Evolutionary conservation across 2,113 vertebrate genomes (phyloP).

Genomic region (Cygnus atratus): DNA sequence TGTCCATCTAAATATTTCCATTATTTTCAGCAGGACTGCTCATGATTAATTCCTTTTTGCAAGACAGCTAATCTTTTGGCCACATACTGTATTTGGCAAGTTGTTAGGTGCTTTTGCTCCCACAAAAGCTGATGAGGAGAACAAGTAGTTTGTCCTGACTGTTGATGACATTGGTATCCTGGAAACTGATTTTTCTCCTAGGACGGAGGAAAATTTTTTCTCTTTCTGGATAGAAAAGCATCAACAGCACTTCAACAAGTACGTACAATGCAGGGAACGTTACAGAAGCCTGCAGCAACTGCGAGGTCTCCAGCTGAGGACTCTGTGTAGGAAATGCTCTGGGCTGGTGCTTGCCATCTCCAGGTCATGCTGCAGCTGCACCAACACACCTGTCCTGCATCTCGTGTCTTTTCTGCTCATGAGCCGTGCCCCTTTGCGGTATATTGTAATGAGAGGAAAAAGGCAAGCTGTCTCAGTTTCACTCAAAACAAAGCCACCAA

Average conservation of each 20-base stretch:
- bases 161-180: neutral
- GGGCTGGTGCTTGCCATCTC: neutral
- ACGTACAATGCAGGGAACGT: neutral
- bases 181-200: neutral
- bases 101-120: neutral
- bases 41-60: neutral
- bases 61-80: neutral
- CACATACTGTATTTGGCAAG: neutral
- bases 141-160: neutral
- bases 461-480: neutral
- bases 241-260: neutral
- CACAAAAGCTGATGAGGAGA: neutral
- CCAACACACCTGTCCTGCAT: neutral
- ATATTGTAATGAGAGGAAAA: neutral
- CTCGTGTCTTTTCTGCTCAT: neutral
- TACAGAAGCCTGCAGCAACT: neutral
- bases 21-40: neutral
- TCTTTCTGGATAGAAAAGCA: neutral
- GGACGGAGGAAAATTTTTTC: neutral
- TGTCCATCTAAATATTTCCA: neutral
- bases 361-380: neutral
- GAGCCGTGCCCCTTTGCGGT: neutral
- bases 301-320: neutral
- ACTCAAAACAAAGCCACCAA: neutral
- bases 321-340: neutral